Percentiles rank a stretch among this genome's conserved stretches.
Conservation (phyloP, 2,113 vertebrate genomes). For the Erinaceus europaeus region DNA sequence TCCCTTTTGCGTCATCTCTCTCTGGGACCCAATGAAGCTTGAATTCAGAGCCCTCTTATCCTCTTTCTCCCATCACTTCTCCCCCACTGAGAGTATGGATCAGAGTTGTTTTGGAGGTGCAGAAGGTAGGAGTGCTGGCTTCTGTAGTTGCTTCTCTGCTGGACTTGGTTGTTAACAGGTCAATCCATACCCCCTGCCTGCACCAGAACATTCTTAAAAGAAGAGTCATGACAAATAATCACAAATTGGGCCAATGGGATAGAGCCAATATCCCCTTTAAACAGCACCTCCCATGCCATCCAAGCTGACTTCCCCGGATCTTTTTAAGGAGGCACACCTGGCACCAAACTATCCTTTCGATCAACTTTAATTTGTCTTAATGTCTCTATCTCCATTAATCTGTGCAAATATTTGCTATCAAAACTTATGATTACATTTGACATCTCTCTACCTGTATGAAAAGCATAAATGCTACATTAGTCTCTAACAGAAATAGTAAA, state of each 20-base stretch:
- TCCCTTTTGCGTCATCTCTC: no score
- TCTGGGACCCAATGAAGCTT: no score
- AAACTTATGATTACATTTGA: not conserved
- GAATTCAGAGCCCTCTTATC: no score
- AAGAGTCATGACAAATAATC: not conserved
- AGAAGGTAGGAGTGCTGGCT: no score
- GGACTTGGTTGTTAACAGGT: no score
- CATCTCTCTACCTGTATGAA: not conserved
- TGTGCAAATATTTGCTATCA: slow-evolving; percentile 25
- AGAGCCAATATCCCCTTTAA: not conserved
- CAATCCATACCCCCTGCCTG: no score
- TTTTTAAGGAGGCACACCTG: slow-evolving; percentile 9
- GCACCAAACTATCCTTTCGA: not conserved
- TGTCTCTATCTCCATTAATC: not conserved
- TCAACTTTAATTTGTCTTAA: not conserved
- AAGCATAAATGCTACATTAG: not conserved
- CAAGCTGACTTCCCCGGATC: not conserved
- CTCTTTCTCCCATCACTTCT: no score
- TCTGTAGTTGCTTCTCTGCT: no score
- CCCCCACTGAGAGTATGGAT: no score
- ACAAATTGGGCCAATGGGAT: not conserved
- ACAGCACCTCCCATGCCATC: not conserved
- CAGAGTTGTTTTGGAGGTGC: no score
- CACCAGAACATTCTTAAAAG: not conserved
- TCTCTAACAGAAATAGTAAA: not conserved